Evolutionary conservation across 2,888 invertebrate species (phyloP).

Genomic region (Mystacides longicornis): DNA sequence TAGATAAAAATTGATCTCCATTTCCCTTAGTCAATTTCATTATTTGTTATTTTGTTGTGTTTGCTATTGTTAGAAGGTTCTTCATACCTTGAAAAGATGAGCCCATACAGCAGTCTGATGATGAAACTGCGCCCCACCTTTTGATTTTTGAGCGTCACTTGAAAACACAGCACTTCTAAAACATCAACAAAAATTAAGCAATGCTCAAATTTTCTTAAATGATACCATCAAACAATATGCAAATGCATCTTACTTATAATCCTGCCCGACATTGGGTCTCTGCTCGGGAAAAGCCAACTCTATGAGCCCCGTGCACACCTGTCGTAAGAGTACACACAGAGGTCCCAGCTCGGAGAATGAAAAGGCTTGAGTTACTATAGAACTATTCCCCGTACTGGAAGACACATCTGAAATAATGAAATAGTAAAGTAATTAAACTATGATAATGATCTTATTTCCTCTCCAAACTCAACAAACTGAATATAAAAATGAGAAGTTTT

Average conservation of each 20-base stretch:
- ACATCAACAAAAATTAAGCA: not conserved
- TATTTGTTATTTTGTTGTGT: no score
- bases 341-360: constrained; percentile 64
- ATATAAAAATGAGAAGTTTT: no score
- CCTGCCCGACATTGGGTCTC: constrained; percentile 54
- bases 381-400: constrained; percentile 27
- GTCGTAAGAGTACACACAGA: constrained; percentile 65
- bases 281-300: constrained; percentile 81
- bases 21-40: no score
- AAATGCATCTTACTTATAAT: constrained; percentile 40
- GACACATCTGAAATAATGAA: constrained; percentile 23
- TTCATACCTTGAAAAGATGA: constrained; percentile 70
- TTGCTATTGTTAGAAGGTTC: no score
- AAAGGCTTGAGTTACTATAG: constrained; percentile 50
- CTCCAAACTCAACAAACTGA: no score
- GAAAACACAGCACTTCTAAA: constrained; percentile 26
- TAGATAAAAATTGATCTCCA: no score
- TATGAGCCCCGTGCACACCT: constrained; percentile 76
- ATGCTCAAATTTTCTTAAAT: not conserved
- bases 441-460: no score
- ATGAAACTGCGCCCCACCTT: constrained; percentile 27
- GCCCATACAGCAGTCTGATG: constrained; percentile 64
- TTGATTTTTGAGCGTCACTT: constrained; percentile 16
- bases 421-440: no score
- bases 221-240: not conserved